These are phyloP conservation scores for Hydraecia micacea DNA, from an alignment of 2,888 invertebrate genomes.

Conservation along the genomic window DNA sequence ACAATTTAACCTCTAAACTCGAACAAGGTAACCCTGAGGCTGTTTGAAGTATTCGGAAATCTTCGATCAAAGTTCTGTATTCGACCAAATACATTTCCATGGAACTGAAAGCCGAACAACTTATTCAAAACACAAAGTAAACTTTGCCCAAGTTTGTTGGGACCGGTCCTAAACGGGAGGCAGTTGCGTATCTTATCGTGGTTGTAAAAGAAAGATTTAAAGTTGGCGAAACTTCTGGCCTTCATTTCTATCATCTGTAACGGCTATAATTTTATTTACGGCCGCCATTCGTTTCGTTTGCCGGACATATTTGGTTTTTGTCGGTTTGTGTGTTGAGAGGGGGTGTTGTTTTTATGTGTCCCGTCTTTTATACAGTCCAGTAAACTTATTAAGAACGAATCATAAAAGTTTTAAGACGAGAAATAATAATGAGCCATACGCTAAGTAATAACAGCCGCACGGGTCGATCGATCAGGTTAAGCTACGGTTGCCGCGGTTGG, in stretches of 20 bases:
- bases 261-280: slow-evolving; percentile 65
- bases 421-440: neutral
- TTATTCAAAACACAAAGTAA: slow-evolving; percentile 67
- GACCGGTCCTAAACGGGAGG: slow-evolving; percentile 46
- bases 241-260: slow-evolving; percentile 61
- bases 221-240: slow-evolving; percentile 59
- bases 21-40: slow-evolving; percentile 38
- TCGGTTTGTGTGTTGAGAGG: slow-evolving; percentile 39
- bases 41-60: slow-evolving; percentile 35
- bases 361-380: slow-evolving; percentile 20
- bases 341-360: slow-evolving; percentile 19
- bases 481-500: too few relatives aligned
- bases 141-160: slow-evolving; percentile 51
- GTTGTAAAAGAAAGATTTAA: slow-evolving; percentile 67
- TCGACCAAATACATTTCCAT: slow-evolving; percentile 39
- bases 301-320: slow-evolving; percentile 52
- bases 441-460: too few relatives aligned
- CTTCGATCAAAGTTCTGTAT: slow-evolving; percentile 51
- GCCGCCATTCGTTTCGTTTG: slow-evolving; percentile 48
- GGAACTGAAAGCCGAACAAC: slow-evolving; percentile 42
- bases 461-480: too few relatives aligned
- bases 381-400: slow-evolving; percentile 8
- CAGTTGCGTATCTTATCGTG: slow-evolving; percentile 65
- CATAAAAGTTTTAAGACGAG: neutral
- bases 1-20: slow-evolving; percentile 43